Percentiles rank a stretch among this genome's conserved stretches.
Conservation (phyloP, 2,797 vertebrate species). For the Mormyrops boulengeri region DNA sequence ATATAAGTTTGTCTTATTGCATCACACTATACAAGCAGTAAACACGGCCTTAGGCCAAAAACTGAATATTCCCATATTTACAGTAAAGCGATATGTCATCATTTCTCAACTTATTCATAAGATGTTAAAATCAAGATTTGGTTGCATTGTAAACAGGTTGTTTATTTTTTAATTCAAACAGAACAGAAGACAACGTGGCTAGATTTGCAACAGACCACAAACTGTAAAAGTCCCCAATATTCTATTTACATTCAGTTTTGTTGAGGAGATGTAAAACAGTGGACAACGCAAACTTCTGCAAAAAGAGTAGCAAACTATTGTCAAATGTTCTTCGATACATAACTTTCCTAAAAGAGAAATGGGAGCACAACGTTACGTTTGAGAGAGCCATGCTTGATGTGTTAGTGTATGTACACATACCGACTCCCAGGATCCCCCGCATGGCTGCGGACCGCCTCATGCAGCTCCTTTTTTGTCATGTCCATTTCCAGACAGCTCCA, state of each 20-base stretch:
- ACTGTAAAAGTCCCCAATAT: slow-evolving; percentile 47
- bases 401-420: slow-evolving; percentile 43
- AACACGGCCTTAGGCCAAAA: slow-evolving; percentile 68
- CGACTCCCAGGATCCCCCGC: slow-evolving; percentile 41
- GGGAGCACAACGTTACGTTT: slow-evolving; percentile 41
- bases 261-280: slow-evolving; percentile 41
- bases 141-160: slow-evolving; percentile 74
- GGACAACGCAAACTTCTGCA: slow-evolving; percentile 1
- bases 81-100: slow-evolving; percentile 67
- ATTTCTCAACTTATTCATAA: slow-evolving; percentile 47
- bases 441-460: slow-evolving; percentile 48
- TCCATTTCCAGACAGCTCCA: slow-evolving; percentile 57
- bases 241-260: slow-evolving; percentile 57
- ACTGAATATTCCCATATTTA: slow-evolving; percentile 68
- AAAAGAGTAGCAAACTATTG: slow-evolving; percentile 62
- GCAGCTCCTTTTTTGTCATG: slow-evolving; percentile 32
- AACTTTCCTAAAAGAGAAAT: slow-evolving; percentile 57
- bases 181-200: slow-evolving; percentile 48
- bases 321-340: slow-evolving; percentile 56
- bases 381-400: slow-evolving; percentile 56
- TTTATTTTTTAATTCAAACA: slow-evolving; percentile 49
- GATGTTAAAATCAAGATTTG: slow-evolving; percentile 57
- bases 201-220: slow-evolving; percentile 42
- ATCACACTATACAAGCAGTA: slow-evolving; percentile 75
- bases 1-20: slow-evolving; percentile 59